Conservation (phyloP, 2,113 vertebrate species). For the Conger conger region DNA sequence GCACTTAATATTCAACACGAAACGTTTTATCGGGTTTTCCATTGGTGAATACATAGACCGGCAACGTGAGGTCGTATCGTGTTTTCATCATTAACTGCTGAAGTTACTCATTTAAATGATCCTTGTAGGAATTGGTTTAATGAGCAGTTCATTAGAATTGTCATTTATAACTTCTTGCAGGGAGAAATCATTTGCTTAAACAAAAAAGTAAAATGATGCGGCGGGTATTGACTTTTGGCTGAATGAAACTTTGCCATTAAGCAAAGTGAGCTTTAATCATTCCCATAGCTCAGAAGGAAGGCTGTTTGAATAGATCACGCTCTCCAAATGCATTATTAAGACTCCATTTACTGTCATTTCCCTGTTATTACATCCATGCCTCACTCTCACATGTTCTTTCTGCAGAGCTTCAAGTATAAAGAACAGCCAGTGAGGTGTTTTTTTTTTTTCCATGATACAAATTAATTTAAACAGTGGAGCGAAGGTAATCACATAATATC, state of each 20-base stretch:
- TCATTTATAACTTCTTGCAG: conserved; percentile 5
- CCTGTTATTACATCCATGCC: not conserved
- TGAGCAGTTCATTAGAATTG: not conserved
- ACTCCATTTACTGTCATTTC: not conserved
- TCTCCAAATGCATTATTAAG: not conserved
- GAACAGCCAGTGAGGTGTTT: not conserved
- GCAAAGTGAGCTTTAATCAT: conserved; percentile 18
- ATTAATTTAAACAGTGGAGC: not conserved
- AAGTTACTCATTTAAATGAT: not conserved
- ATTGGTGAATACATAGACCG: not conserved
- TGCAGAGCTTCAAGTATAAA: not conserved
- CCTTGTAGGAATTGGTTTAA: not conserved
- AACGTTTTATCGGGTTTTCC: not conserved
- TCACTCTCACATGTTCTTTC: not conserved
- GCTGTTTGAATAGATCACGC: not conserved
- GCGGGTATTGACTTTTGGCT: conserved; percentile 5
- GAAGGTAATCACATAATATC: not conserved
- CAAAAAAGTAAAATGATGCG: not conserved
- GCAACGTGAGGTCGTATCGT: too few species aligned
- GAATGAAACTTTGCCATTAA: conserved; percentile 27
- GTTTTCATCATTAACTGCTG: not conserved
- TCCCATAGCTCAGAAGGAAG: not conserved
- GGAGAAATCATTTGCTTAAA: conserved; percentile 1
- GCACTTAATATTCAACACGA: too few species aligned
- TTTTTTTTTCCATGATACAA: not conserved